Evolutionary conservation across 2,888 invertebrate genomes (phyloP).

Genomic region (Chirona hameri): DNA sequence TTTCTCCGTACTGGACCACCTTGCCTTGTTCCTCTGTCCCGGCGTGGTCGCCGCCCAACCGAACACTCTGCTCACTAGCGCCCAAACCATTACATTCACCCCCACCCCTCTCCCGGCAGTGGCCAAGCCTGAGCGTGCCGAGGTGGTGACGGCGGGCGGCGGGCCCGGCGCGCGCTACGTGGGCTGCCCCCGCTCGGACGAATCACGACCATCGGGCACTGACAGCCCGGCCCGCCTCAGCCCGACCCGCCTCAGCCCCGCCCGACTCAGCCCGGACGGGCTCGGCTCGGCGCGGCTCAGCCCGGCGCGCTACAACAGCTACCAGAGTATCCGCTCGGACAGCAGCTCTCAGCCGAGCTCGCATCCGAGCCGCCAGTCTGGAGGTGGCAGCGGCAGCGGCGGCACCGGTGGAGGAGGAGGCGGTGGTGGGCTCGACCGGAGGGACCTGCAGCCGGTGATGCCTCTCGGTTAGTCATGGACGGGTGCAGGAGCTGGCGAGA

Average conservation of each 20-base stretch:
- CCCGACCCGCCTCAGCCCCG: conserved; percentile 30
- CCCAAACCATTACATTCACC: background rate
- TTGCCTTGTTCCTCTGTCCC: too few relatives aligned
- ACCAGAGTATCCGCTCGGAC: conserved; percentile 31
- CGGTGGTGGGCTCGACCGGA: conserved; percentile 27
- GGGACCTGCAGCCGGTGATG: conserved; percentile 35
- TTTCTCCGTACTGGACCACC: too few relatives aligned
- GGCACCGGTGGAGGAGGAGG: background rate
- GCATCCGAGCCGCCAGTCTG: background rate
- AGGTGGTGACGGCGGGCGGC: background rate
- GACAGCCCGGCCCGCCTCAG: conserved; percentile 29
- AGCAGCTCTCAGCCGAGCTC: background rate
- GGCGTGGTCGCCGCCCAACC: too few relatives aligned
- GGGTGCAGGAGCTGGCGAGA: background rate
- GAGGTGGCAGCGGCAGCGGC: background rate
- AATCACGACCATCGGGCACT: background rate
- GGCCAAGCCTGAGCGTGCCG: background rate
- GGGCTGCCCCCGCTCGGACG: background rate
- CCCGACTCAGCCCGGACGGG: conserved; percentile 34
- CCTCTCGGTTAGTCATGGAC: conserved; percentile 32
- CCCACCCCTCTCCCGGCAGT: background rate
- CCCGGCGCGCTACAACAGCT: conserved; percentile 31
- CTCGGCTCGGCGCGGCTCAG: conserved; percentile 1
- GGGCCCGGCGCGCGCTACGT: background rate
- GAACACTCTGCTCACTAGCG: too few relatives aligned